phyloP scores from a whole-genome alignment of 2,113 vertebrate genomes.

The Mustelus asterias region DNA sequence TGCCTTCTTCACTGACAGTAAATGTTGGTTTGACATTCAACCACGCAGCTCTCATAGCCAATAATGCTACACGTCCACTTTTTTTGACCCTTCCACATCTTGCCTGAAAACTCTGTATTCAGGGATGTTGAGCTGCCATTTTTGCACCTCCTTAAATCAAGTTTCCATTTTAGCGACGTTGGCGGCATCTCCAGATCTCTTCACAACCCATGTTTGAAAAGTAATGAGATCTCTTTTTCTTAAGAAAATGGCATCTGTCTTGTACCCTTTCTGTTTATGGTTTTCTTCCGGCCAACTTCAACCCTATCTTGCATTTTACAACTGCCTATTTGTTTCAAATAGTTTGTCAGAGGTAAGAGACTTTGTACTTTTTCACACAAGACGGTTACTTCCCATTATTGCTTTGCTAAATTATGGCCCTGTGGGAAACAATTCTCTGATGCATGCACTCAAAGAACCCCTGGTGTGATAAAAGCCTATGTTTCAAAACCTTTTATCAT shows the following conservation, averaged over 20 bases:
- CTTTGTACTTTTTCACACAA: not conserved
- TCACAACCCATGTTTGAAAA: not conserved
- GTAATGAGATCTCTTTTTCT: not conserved
- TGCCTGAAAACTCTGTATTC: too few relatives aligned
- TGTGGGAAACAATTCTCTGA: not conserved
- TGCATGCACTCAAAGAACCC: not conserved
- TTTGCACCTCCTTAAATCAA: too few relatives aligned
- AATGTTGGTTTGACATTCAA: not conserved
- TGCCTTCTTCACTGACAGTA: not conserved
- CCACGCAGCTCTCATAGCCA: not conserved
- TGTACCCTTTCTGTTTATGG: not conserved
- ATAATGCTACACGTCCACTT: too few relatives aligned
- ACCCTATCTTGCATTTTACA: not conserved
- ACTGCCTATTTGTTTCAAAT: not conserved
- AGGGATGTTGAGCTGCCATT: too few relatives aligned
- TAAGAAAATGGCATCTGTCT: not conserved
- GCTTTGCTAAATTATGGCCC: not conserved
- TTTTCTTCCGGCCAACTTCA: not conserved
- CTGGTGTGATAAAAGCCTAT: not conserved
- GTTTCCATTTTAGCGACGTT: too few relatives aligned
- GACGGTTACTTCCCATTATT: not conserved
- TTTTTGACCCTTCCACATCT: too few relatives aligned
- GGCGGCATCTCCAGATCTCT: not conserved
- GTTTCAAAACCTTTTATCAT: not conserved
- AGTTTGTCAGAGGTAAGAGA: not conserved